Evolutionary conservation across 2,797 vertebrate species (phyloP), one percentile per base, ranked within the genome.

Genomic region (Hyperoplus immaculatus): DNA sequence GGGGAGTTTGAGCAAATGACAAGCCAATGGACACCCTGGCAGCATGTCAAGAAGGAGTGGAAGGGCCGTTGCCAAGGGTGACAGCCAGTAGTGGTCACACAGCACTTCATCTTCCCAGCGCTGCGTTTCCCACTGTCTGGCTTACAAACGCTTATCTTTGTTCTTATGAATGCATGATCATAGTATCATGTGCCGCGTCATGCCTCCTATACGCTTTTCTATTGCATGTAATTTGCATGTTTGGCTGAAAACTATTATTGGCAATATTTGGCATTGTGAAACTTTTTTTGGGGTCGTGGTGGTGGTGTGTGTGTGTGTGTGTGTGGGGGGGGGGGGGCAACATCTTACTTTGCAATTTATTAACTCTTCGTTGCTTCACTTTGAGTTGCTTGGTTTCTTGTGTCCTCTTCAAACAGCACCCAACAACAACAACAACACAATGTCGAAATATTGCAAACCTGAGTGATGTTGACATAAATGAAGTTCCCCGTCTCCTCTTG

Each of bases 381-480:
- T 72, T 53, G 72, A 81, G 74, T 73, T 16, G 45, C 29, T 41
- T 18, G 4, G 38, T 78, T 80, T 60, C 36, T 74, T 78, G 62
- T 45, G 49, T 68, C 57, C 39, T 75, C 59, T 68, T 79, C 73
- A 86, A 76, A 83, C 79, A 69, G 12, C 71, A 54, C 49, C 46
- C 42, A 18, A 7, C 65, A 70, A 72, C 91, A 91, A 84, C 83
- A 84, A 84, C 79, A 87, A 86, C 86, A 81, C 84, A 86, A 86
- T 80, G 72, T 80, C n/a, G 15, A 85, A 87, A 89, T 76, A 64
- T 83, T 65, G 84, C 81, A 92, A 87, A 87, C 72, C 81, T 80
- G 81, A 90, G 73, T 72, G 81, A 86, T 86, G 85, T 84, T 85
- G 85, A 89, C 87, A 88, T 80, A 84, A 87, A 86, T 87, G 79